A percentile compares a stretch with the other conserved stretches of the same genome.
Evolutionary conservation across 1,140 invertebrate genomes (phyloP).

Genomic region (Triops cancriformis): DNA sequence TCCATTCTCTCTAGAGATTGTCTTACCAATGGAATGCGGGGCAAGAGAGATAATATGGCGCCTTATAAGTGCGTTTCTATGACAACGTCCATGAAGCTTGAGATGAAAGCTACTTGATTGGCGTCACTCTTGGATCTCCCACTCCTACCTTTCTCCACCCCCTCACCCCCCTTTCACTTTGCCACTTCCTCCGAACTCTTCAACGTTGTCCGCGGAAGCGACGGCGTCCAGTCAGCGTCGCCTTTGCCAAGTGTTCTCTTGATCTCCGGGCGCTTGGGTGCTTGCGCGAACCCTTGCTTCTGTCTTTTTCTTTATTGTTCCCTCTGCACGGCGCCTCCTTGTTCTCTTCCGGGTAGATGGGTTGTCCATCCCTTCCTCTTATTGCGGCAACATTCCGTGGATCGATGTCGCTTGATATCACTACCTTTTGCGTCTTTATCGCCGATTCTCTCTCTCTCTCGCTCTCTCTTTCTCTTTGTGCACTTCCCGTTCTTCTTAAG

Average conservation of each 20-base stretch:
- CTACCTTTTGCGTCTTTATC: not conserved
- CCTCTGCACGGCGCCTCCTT: too few species aligned
- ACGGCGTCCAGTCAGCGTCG: not conserved
- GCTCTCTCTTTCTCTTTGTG: not conserved
- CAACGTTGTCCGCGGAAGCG: not conserved
- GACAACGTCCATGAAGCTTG: constrained; percentile 3
- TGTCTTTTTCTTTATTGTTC: too few species aligned
- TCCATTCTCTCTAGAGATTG: not conserved
- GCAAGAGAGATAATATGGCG: not conserved
- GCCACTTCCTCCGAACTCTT: not conserved
- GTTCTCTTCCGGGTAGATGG: not conserved
- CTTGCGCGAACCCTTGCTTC: too few species aligned
- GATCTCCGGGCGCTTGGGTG: not conserved
- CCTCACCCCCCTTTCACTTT: too few species aligned
- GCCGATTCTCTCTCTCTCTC: not conserved
- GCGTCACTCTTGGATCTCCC: not conserved
- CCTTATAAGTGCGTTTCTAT: constrained; percentile 10
- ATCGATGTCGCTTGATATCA: constrained; percentile 10
- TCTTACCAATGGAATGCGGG: not conserved
- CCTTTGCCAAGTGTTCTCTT: not conserved
- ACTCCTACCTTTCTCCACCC: not conserved
- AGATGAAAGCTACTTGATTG: constrained; percentile 10
- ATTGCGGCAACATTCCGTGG: not conserved
- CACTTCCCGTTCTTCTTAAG: not conserved
- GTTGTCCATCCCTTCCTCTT: not conserved